Percentiles rank a stretch among this genome's conserved stretches.
Conservation (phyloP, 2,888 invertebrate species). For the Brachyopa scutellaris region DNA sequence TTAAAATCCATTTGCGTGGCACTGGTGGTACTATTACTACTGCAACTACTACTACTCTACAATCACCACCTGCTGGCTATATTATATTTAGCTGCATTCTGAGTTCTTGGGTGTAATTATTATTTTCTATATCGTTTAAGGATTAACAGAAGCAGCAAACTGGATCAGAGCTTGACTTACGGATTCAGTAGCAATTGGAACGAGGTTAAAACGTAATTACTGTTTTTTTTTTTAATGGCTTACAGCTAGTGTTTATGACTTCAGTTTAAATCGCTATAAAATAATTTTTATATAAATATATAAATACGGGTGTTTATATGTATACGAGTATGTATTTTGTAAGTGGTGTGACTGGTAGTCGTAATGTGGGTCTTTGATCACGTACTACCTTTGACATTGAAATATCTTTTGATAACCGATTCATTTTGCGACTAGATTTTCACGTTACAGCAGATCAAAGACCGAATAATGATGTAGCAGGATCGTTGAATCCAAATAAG, state of each 20-base stretch:
- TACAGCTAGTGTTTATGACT: slow-evolving; percentile 27
- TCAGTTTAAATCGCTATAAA: slow-evolving; percentile 23
- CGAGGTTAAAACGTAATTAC: slow-evolving; percentile 48
- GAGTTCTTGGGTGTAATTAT: slow-evolving; percentile 52
- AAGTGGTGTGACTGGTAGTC: slow-evolving; percentile 14
- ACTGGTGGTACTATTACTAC: background rate
- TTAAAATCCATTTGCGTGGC: slow-evolving; percentile 61
- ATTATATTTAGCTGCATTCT: slow-evolving; percentile 33
- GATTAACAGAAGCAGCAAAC: slow-evolving; percentile 37
- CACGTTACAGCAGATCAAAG: too few relatives aligned
- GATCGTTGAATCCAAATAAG: too few relatives aligned
- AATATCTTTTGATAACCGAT: too few relatives aligned
- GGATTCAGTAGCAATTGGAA: slow-evolving; percentile 17
- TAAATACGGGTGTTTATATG: background rate
- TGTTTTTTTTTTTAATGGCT: too few relatives aligned
- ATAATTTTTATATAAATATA: slow-evolving; percentile 21
- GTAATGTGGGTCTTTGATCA: background rate
- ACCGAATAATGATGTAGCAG: too few relatives aligned
- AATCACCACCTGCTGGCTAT: slow-evolving; percentile 16
- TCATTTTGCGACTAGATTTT: too few relatives aligned
- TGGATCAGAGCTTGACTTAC: slow-evolving; percentile 1
- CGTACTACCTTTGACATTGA: too few relatives aligned
- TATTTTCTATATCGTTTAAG: slow-evolving; percentile 39
- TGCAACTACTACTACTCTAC: background rate
- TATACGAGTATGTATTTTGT: background rate